Conservation (phyloP, 2,888 invertebrate genomes). For the Glaucopsyche alexis region DNA sequence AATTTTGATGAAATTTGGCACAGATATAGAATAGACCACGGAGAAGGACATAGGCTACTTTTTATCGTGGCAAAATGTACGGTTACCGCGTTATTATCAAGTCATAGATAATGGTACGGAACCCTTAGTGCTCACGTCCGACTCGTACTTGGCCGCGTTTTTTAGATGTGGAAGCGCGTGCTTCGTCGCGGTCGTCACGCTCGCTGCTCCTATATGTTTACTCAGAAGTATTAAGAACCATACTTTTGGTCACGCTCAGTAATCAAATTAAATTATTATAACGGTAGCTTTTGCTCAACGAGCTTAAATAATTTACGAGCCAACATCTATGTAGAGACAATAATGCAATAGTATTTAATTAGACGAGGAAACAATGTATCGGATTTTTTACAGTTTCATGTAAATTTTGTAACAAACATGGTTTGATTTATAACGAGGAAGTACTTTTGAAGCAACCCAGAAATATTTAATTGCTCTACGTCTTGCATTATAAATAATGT, state of each 20-base stretch:
- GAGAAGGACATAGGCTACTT: too few relatives aligned
- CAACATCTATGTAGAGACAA: not conserved
- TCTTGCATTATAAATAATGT: not conserved
- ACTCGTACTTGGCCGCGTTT: too few relatives aligned
- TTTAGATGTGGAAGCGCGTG: slow-evolving; percentile 48
- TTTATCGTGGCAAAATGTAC: too few relatives aligned
- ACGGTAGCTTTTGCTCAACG: slow-evolving; percentile 46
- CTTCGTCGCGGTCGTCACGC: slow-evolving; percentile 54
- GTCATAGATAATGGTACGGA: too few relatives aligned
- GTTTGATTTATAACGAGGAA: slow-evolving; percentile 13
- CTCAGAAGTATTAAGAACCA: slow-evolving; percentile 35
- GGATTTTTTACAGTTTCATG: slow-evolving; percentile 8
- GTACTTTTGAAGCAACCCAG: slow-evolving; percentile 9
- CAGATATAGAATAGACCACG: too few relatives aligned
- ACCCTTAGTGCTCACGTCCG: too few relatives aligned
- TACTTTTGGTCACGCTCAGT: slow-evolving; percentile 50
- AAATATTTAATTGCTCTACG: not conserved
- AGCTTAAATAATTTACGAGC: slow-evolving; percentile 20
- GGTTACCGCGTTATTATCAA: too few relatives aligned
- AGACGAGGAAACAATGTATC: not conserved
- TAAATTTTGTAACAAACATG: not conserved
- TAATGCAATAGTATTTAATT: not conserved
- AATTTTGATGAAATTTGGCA: too few relatives aligned
- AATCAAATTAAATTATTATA: slow-evolving; percentile 49
- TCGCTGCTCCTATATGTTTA: slow-evolving; percentile 56